Base-by-base conservation (phyloP, 2,113 vertebrate genomes). In the Drymodes brunneopygia region DNA sequence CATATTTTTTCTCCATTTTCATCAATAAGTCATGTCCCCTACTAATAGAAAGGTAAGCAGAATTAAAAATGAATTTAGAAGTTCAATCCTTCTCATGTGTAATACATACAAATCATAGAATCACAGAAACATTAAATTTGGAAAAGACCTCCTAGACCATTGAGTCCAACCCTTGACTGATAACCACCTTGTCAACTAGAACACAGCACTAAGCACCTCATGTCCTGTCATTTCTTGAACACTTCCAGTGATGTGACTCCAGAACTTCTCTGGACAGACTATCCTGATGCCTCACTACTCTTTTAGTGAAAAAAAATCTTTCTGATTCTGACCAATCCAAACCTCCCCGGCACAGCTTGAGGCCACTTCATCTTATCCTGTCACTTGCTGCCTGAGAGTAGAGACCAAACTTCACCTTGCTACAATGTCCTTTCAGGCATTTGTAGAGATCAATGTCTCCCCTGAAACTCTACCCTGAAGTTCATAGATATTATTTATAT, bases 251-350 rank as follows among this genome's bases (percentile, higher is more conserved):
- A 27, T 54, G n/a, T 61, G 54, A 54, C n/a, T 31, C 11, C 21
- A 42, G 40, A 24, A 35, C 29, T 19, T 27, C 31, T 21, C 14
- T 6, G 6, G 21, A 35, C 27, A 47, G 13, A 67, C 6, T 3
- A 7, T 31, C 40, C 29, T 1, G 0, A 69, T 35, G 70, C 17
- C 31, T 69, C 23, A 13, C 4, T 5, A 42, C 14, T 29, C 29
- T 47, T 53, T 15, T 5, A 35, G 21, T 35, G 38, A 74, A 74
- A 53, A 53, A 66, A 60, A 27, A 12, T 31, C 11, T 40, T 67
- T 40, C 25, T 35, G 24, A 31, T 66, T 58, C 21, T 47, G 17
- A 54, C 47, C n/a, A 69, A 12, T 18, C 12, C 48, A 38, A 61
- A 69, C 21, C 5, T 17, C 7, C 11, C 12, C 53, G 7, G 11